These are phyloP conservation scores for Esox niger DNA, from an alignment of 2,113 vertebrate species.

Conservation along the genomic window DNA sequence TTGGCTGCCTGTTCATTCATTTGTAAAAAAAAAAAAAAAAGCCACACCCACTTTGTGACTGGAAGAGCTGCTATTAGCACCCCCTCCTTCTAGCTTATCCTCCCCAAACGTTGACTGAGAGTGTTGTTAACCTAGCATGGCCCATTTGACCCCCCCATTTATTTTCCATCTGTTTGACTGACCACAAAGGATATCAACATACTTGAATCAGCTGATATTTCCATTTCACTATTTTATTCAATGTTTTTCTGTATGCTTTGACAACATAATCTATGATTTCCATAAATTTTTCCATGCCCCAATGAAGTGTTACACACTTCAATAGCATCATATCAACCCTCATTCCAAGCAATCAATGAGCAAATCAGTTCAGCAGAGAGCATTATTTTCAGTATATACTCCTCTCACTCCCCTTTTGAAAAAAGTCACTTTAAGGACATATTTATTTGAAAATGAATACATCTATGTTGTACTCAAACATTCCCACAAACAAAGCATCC, in stretches of 20 bases:
- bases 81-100: background rate
- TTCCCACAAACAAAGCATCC: background rate
- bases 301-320: background rate
- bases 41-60: constrained; percentile 69
- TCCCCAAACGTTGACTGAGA: constrained; percentile 52
- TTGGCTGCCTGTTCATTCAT: constrained; percentile 64
- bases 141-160: constrained; percentile 9
- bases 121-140: constrained; percentile 11
- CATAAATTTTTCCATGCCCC: background rate
- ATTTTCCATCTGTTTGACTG: constrained; percentile 45
- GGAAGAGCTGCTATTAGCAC: constrained; percentile 57
- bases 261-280: constrained; percentile 42
- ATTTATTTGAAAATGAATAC: background rate
- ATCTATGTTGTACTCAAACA: background rate
- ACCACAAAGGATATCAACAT: constrained; percentile 7
- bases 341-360: background rate
- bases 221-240: background rate
- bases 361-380: background rate
- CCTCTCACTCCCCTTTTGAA: background rate
- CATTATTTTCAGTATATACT: background rate
- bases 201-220: background rate
- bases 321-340: background rate
- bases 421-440: no score
- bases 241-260: constrained; percentile 22
- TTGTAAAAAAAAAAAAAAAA: constrained; percentile 44